A percentile compares a stretch with the other conserved stretches of the same genome.
Conservation (phyloP, 2,888 invertebrate genomes). For the Nineta flava region DNA sequence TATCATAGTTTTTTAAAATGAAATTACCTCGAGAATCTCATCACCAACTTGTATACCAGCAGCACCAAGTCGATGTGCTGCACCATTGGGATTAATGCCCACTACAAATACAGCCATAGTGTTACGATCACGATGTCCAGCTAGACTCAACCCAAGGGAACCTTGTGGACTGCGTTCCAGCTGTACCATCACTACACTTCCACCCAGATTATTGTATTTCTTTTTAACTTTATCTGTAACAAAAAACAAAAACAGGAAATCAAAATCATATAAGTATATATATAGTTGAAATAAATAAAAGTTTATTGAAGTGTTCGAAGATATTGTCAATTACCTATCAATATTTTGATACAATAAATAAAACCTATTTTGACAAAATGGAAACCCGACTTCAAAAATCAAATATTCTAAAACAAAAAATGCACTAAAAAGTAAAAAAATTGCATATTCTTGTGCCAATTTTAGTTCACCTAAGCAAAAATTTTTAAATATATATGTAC, state of each 20-base stretch:
- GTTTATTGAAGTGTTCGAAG: background rate
- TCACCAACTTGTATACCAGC: constrained; percentile 73
- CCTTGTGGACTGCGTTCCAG: constrained; percentile 59
- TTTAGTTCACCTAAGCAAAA: too few species aligned
- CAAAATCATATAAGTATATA: background rate
- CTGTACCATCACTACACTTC: constrained; percentile 53
- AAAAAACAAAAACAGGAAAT: constrained; percentile 9
- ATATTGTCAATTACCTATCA: background rate
- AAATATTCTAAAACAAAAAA: too few species aligned
- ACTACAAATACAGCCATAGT: constrained; percentile 95
- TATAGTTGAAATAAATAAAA: too few species aligned
- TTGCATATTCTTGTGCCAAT: too few species aligned
- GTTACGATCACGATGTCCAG: constrained; percentile 85
- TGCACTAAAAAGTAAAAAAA: too few species aligned
- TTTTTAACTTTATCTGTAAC: constrained; percentile 78
- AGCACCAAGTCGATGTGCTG: constrained; percentile 48
- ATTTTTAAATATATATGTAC: too few species aligned
- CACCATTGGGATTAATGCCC: constrained; percentile 81
- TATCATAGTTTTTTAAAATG: background rate
- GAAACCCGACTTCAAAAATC: too few species aligned
- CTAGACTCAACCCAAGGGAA: constrained; percentile 79
- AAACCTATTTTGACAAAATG: too few species aligned
- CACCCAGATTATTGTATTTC: constrained; percentile 72
- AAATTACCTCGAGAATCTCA: constrained; percentile 76
- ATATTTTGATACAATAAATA: too few species aligned